Conservation (phyloP, 2,888 invertebrate genomes). For the Blera fallax region DNA sequence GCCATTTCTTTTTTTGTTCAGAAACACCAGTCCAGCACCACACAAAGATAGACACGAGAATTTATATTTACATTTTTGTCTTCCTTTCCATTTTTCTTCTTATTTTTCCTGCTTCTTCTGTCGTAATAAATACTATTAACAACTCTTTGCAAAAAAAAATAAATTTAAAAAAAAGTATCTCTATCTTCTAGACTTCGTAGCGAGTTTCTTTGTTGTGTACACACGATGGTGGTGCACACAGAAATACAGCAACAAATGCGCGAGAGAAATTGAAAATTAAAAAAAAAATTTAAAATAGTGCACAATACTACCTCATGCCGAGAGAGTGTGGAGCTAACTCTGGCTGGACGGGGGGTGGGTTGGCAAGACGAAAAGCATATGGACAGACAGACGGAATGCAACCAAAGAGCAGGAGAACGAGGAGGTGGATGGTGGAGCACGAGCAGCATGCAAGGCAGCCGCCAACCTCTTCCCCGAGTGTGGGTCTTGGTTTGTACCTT, state of each 20-base stretch:
- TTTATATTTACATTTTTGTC: conserved; percentile 52
- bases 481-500: conserved; percentile 36
- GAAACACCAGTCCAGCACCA: conserved; percentile 24
- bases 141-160: conserved; percentile 44
- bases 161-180: conserved; percentile 16
- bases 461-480: conserved; percentile 4
- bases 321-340: neutral
- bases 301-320: conserved; percentile 58
- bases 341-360: conserved; percentile 4
- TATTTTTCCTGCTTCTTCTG: conserved; percentile 29
- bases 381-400: conserved; percentile 57
- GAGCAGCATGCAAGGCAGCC: neutral
- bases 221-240: conserved; percentile 13
- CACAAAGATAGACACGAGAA: conserved; percentile 43
- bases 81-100: conserved; percentile 20
- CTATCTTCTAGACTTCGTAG: conserved; percentile 23
- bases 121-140: conserved; percentile 60
- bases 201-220: conserved; percentile 62
- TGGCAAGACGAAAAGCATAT: conserved; percentile 38
- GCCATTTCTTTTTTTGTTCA: conserved; percentile 54
- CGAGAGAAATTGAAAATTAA: conserved; percentile 26
- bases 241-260: conserved; percentile 27
- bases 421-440: neutral
- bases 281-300: conserved; percentile 46
- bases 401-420: conserved; percentile 6